Evolutionary conservation across 2,113 vertebrate species (phyloP).

Genomic region (Echinops telfairi): DNA sequence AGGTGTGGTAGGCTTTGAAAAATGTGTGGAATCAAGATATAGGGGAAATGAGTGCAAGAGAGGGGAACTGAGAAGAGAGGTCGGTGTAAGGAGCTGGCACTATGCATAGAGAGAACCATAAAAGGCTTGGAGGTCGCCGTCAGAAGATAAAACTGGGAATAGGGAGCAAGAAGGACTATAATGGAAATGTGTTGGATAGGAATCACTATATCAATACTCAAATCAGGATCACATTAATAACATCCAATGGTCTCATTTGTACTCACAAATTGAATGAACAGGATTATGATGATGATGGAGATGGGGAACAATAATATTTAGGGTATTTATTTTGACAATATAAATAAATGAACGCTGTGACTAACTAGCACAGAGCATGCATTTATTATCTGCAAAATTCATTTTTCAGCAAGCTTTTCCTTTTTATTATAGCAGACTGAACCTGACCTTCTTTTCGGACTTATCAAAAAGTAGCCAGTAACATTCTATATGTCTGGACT

Average conservation of each 20-base stretch:
- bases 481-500: conserved; percentile 22
- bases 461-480: conserved; percentile 13
- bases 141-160: not conserved
- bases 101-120: not conserved
- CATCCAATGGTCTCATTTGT: not conserved
- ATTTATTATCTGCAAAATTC: conserved; percentile 14
- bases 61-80: not conserved
- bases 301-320: not conserved
- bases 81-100: not conserved
- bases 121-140: not conserved
- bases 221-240: not conserved
- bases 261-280: conserved; percentile 13
- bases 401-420: not conserved
- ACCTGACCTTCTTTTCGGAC: conserved; percentile 12
- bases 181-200: not conserved
- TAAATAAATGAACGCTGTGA: conserved; percentile 45
- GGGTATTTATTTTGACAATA: not conserved
- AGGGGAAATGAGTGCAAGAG: too few species aligned
- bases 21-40: not conserved
- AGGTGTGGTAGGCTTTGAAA: not conserved
- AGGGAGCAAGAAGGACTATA: not conserved
- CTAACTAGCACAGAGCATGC: not conserved
- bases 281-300: not conserved
- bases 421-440: conserved; percentile 9
- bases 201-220: not conserved